phyloP scores from a whole-genome alignment of 2,888 invertebrate genomes.

The Branchellion lobata region DNA sequence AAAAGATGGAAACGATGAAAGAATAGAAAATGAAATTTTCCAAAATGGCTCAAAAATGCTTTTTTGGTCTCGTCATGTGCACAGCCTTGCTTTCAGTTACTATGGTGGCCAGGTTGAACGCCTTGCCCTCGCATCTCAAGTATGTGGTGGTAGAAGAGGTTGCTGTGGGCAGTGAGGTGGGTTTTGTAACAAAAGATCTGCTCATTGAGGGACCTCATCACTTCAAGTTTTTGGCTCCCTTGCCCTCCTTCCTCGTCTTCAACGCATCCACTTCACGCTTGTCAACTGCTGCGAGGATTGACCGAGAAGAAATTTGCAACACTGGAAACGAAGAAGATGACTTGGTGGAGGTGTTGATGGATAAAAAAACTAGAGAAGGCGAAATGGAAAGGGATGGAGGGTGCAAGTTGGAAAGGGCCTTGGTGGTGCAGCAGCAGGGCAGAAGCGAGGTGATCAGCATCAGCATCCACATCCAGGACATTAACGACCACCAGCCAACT shows the following conservation, averaged over 20 bases:
- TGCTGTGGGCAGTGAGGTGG: not conserved
- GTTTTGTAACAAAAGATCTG: not conserved
- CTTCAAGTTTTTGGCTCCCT: slow-evolving; percentile 45
- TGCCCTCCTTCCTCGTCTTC: slow-evolving; percentile 43
- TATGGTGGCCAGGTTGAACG: slow-evolving; percentile 10
- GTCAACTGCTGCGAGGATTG: slow-evolving; percentile 47
- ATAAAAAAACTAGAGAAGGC: not conserved
- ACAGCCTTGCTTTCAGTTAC: not conserved
- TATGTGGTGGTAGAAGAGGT: slow-evolving; percentile 29
- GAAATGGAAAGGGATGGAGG: not conserved
- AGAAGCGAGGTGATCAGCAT: slow-evolving; percentile 37
- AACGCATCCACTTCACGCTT: slow-evolving; percentile 46
- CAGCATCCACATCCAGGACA: slow-evolving; percentile 44
- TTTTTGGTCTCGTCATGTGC: not conserved
- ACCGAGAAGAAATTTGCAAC: slow-evolving; percentile 49
- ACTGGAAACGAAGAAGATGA: slow-evolving; percentile 47
- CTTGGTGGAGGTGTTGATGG: slow-evolving; percentile 33
- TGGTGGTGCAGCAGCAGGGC: slow-evolving; percentile 1
- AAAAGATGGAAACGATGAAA: not conserved
- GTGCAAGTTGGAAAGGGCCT: not conserved
- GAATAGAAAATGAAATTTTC: not conserved
- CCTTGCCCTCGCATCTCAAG: not conserved
- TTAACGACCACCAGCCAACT: slow-evolving; percentile 41
- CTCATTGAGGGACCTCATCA: slow-evolving; percentile 9
- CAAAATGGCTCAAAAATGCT: not conserved